phyloP scores from a whole-genome alignment of 2,113 vertebrate species.

The Cranoglanis bouderius region DNA sequence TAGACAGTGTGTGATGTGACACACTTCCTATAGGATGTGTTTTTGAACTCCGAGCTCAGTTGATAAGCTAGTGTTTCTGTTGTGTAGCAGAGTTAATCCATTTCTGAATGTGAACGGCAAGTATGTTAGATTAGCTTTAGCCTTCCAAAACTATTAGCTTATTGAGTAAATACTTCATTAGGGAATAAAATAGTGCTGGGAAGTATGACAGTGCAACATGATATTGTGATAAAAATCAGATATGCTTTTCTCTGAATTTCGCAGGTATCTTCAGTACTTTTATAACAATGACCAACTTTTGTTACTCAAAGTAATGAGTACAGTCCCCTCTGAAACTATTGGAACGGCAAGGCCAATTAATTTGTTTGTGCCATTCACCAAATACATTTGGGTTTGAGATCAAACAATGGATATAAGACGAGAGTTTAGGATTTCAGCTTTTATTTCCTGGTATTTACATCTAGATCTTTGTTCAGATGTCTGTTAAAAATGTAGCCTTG shows the following conservation, averaged over 20 bases:
- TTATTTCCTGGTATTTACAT: too few species aligned
- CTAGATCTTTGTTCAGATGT: too few species aligned
- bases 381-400: too few species aligned
- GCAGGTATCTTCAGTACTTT: neutral
- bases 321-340: too few species aligned
- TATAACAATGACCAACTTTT: neutral
- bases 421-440: too few species aligned
- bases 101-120: neutral
- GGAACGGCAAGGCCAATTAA: too few species aligned
- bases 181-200: neutral
- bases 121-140: neutral
- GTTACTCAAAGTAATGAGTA: too few species aligned
- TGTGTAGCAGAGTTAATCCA: neutral
- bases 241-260: neutral
- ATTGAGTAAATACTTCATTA: neutral
- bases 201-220: neutral
- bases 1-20: slow-evolving; percentile 5
- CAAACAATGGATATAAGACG: too few species aligned
- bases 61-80: neutral
- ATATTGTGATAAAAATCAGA: neutral
- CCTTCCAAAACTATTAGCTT: neutral
- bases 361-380: too few species aligned
- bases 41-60: neutral
- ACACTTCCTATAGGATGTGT: slow-evolving; percentile 15
- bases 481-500: too few species aligned